Conservation (phyloP, 2,113 vertebrate species). For the Hydropotes inermis region DNA sequence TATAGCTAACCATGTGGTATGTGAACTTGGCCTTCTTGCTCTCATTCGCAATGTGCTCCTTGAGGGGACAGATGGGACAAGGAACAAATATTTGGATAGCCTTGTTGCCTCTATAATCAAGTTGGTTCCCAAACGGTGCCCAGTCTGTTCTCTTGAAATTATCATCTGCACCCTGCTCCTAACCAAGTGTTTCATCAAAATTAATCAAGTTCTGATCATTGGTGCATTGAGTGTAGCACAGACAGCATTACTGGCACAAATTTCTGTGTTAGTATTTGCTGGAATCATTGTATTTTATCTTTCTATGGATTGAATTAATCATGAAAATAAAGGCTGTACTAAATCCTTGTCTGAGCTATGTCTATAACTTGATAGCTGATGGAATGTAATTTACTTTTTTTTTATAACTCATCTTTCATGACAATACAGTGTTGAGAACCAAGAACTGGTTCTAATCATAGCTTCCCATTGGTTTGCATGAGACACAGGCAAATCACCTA, state of each 20-base stretch:
- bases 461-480: not conserved
- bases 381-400: not conserved
- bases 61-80: conserved; percentile 54
- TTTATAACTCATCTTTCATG: conserved; percentile 16
- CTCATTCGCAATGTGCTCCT: conserved; percentile 13
- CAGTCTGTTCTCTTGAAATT: conserved; percentile 57
- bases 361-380: not conserved
- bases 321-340: conserved; percentile 7
- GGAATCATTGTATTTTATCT: not conserved
- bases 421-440: not conserved
- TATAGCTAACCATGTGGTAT: not conserved
- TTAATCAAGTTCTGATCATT: conserved; percentile 14
- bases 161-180: conserved; percentile 26
- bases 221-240: not conserved
- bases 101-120: conserved; percentile 22
- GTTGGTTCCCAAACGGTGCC: conserved; percentile 56
- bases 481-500: not conserved
- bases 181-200: conserved; percentile 43
- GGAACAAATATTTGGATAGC: conserved; percentile 67
- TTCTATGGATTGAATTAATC: not conserved
- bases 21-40: conserved; percentile 30
- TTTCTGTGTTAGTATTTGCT: not conserved
- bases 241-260: not conserved
- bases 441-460: conserved; percentile 9
- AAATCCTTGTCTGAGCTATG: not conserved